phyloP scores from a whole-genome alignment of 2,888 invertebrate species.

The Lithophane semibrunnea region DNA sequence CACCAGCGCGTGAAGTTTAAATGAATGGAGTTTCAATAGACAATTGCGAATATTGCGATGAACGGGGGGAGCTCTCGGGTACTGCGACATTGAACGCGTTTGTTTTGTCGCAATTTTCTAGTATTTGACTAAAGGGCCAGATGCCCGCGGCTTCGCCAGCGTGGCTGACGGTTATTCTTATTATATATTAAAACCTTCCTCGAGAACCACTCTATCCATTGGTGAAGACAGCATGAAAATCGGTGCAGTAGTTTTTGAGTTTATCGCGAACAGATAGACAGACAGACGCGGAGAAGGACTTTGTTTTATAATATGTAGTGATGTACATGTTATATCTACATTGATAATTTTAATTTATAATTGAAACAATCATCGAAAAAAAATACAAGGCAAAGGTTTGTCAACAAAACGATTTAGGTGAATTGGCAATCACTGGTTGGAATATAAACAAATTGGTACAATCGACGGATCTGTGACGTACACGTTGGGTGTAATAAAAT shows the following conservation, averaged over 20 bases:
- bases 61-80: constrained; percentile 18
- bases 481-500: constrained; percentile 31
- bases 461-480: constrained; percentile 30
- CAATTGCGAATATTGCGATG: constrained; percentile 40
- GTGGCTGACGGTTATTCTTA: no score
- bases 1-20: constrained; percentile 31
- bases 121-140: neutral
- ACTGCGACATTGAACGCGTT: constrained; percentile 26
- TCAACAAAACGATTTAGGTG: constrained; percentile 44
- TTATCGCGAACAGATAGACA: no score
- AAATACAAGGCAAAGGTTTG: constrained; percentile 10
- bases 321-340: constrained; percentile 1
- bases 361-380: constrained; percentile 12
- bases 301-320: no score
- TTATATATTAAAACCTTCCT: no score
- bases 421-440: constrained; percentile 39
- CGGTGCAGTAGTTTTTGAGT: no score
- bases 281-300: no score
- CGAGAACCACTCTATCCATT: no score
- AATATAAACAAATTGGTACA: constrained; percentile 45
- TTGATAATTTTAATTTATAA: neutral
- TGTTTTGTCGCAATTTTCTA: constrained; percentile 20
- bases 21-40: constrained; percentile 54
- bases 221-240: no score
- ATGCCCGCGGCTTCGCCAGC: no score